Conservation (phyloP, 2,797 vertebrate species). For the Philypnodon macrostomus region DNA sequence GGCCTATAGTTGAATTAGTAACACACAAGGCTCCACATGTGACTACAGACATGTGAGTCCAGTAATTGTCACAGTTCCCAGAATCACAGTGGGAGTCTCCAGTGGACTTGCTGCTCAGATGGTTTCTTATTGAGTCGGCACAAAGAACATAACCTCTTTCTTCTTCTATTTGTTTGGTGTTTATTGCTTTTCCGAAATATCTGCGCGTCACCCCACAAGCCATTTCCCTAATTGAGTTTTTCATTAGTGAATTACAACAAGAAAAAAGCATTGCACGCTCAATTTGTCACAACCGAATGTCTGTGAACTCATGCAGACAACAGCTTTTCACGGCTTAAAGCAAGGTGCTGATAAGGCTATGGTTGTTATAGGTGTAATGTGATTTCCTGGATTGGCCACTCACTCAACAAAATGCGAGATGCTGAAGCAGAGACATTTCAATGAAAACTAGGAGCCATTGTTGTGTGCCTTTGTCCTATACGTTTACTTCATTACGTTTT, state of each 20-base stretch:
- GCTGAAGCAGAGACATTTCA: conserved; percentile 25
- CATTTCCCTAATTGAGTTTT: conserved; percentile 58
- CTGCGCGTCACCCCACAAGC: conserved; percentile 19
- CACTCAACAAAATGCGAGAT: conserved; percentile 14
- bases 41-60: no score
- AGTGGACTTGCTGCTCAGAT: background rate
- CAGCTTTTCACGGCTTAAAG: conserved; percentile 5
- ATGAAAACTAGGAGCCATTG: background rate
- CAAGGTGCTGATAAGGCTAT: conserved; percentile 19
- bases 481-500: background rate
- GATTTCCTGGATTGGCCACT: conserved; percentile 23
- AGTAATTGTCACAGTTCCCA: background rate
- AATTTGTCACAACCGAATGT: conserved; percentile 33
- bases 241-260: conserved; percentile 40
- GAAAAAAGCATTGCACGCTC: conserved; percentile 24
- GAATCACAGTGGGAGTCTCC: background rate
- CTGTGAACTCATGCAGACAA: conserved; percentile 8
- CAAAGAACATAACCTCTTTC: background rate
- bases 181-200: conserved; percentile 25
- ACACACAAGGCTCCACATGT: no score
- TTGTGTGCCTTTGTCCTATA: conserved; percentile 9
- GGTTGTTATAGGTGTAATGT: background rate
- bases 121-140: background rate
- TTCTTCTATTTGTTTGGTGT: conserved; percentile 5
- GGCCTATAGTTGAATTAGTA: no score